Evolutionary conservation across 1,140 invertebrate genomes (phyloP).

Genomic region (Brachionus angularis): DNA sequence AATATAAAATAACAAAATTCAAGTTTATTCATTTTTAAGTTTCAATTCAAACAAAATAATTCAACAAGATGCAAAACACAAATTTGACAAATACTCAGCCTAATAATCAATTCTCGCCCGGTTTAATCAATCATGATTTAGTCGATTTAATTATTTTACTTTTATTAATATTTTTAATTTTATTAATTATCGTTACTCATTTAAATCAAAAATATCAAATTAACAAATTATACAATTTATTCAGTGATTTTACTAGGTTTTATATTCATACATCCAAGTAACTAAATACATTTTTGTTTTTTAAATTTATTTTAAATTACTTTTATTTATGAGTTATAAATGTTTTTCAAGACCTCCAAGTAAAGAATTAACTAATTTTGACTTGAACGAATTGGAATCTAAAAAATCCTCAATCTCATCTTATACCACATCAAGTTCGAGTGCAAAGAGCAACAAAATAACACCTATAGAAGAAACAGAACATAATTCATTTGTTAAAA

Average conservation of each 20-base stretch:
- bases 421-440: background rate
- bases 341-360: background rate
- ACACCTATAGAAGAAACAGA: background rate
- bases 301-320: background rate
- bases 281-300: background rate
- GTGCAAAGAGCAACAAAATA: background rate
- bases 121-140: background rate
- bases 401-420: background rate
- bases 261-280: constrained; percentile 30
- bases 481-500: background rate
- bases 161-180: background rate
- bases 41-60: no score
- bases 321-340: background rate
- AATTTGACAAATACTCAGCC: no score
- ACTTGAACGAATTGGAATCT: background rate
- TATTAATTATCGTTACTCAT: background rate
- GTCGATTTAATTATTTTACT: background rate
- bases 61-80: no score
- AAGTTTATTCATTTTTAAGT: no score
- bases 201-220: constrained; percentile 18
- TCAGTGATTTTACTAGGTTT: constrained; percentile 9
- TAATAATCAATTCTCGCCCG: no score
- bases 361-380: background rate
- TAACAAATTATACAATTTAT: background rate
- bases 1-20: no score